Base-by-base conservation (phyloP, 2,113 vertebrate genomes). In the Microtus montanus region DNA sequence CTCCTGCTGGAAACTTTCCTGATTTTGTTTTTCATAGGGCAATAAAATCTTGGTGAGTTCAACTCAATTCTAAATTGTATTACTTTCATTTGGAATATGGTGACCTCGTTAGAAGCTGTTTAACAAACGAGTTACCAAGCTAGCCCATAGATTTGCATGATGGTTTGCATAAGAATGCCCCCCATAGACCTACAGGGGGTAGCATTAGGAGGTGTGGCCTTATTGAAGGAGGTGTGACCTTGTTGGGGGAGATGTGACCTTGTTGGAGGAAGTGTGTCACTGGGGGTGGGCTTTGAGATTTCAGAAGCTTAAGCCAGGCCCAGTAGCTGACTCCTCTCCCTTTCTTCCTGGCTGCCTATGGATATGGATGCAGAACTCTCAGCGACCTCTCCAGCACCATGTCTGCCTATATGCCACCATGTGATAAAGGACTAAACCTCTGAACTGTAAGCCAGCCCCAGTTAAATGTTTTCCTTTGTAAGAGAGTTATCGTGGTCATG, bases 91-190 rank as follows among this genome's bases (percentile, higher is more conserved):
- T 93, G 74, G 64, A 93, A 89, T 73, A 52, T 54, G 35, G 35
- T 54, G 35, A 89, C 47, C n/a, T 49, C 26, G 84, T 89, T 47
- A 88, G 54, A 94, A 84, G 77, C n/a, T 66, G 7, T 66, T 92
- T 61, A 92, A 87, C n/a, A 90, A 90, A 73, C 66, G 83, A 87
- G 83, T 47, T 83, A 33, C 49, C 38, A 73, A 35, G 15, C 49
- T 88, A 79, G 35, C 52, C 63, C 44, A 71, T 87, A 26, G 84
- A 35, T 33, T 47, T 63, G n/a, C 17, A 22, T 3, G 80, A 24
- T 83, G 13, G 13, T 41, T 7, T 41, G 71, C 13, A 17, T 83
- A 61, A 41, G n/a, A 28, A 63, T 63, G 24, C 7, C 13, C n/a
- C 35, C n/a, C 80, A 63, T 41, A 41, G 41, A 1, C 24, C 3